Evolutionary conservation across 1,140 invertebrate genomes (phyloP), one percentile per base, ranked within the genome.

Genomic region (Panagrolaimus sp.): DNA sequence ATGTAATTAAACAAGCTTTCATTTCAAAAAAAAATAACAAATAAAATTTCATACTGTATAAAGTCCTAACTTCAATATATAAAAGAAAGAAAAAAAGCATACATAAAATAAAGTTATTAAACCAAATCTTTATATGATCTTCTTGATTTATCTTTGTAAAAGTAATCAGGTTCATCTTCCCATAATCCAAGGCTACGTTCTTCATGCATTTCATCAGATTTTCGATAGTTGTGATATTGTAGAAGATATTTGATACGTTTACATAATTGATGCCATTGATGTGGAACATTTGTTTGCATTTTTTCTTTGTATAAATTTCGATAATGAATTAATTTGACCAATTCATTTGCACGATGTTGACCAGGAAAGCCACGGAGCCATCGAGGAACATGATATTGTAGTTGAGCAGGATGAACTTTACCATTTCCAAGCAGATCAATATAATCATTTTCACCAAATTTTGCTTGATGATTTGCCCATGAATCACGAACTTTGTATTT

Each of bases 281-380:
- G 72, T 10, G 80, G 80, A 5, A 76, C 68, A 47, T 83, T 78
- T 44, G 71, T 58, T 48, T 83, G 68, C 68, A 82, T 47, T 47
- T 83, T 80, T 21, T 76, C 63, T 21, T 80, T 79, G 67, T 83
- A 81, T 15, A 81, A 55, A 67, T 83, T 83, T 58, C 80, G 63
- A 70, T 83, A 82, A 70, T 82, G 80, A 63, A 83, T 82, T 17
- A 83, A 64, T 67, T 81, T 82, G 32, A 82, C 68, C 6, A 82
- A 67, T 55, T 82, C 80, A 65, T 78, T 82, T 5, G 80, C 80
- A 46, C 69, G 69, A 62, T 82, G 80, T 52, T 83, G 72, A 12
- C 80, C 80, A n/a, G 80, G 80, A 70, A 82, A 82, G 6, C 80
- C 80, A 24, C 80, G 71, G 12, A 82, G 75, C 80, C 80, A 82